Evolutionary conservation across 2,888 invertebrate species (phyloP).

Genomic region (Phrixothrix hirtus): DNA sequence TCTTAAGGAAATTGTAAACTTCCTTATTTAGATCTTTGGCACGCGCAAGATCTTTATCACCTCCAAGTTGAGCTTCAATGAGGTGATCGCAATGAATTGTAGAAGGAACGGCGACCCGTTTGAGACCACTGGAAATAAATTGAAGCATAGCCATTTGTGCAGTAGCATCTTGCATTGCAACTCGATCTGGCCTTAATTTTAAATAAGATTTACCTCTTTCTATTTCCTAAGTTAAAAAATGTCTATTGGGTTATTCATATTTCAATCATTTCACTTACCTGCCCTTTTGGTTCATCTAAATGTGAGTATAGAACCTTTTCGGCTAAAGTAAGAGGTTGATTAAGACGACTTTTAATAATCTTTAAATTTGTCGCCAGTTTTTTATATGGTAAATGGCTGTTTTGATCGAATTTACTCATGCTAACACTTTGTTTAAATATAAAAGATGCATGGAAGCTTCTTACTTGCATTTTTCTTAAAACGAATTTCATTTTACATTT

Average conservation of each 20-base stretch:
- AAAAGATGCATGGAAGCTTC: conserved; percentile 84
- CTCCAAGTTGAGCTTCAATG: conserved; percentile 95
- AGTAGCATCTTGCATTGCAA: conserved; percentile 99
- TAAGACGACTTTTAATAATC: conserved; percentile 82
- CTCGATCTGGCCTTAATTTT: conserved; percentile 92
- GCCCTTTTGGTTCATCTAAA: conserved; percentile 87
- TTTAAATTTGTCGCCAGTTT: conserved; percentile 77
- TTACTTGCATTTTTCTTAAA: conserved; percentile 69
- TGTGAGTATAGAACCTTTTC: conserved; percentile 99
- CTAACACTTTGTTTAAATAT: conserved; percentile 80
- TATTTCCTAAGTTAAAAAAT: conserved; percentile 70
- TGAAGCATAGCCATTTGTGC: conserved; percentile 99
- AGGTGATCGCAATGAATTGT: conserved; percentile 99
- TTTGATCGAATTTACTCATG: conserved; percentile 90
- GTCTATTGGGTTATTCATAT: too few species aligned
- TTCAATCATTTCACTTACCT: too few species aligned
- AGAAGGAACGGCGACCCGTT: conserved; percentile 94
- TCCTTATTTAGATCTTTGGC: conserved; percentile 91
- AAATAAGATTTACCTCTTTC: conserved; percentile 90
- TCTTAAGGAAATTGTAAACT: conserved; percentile 91
- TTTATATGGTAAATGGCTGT: conserved; percentile 80
- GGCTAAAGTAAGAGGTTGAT: conserved; percentile 91
- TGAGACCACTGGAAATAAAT: conserved; percentile 96
- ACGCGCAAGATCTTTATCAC: conserved; percentile 84
- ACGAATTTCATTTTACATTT: conserved; percentile 48